Conservation (phyloP, 1,140 invertebrate species). For the Himalopsyche phryganea region DNA sequence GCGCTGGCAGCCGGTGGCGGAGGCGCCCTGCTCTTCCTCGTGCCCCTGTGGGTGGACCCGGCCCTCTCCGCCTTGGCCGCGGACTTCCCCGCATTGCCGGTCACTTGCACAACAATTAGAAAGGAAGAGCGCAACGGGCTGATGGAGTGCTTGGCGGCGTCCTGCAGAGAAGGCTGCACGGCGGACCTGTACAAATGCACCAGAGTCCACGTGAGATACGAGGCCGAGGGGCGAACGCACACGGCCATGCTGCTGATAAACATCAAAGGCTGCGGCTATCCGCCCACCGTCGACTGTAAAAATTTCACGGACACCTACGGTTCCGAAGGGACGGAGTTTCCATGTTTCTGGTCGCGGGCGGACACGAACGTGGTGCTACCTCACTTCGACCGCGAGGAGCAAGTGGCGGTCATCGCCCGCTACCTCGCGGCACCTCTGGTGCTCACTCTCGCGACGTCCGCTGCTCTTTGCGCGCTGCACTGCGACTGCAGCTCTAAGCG, state of each 20-base stretch:
- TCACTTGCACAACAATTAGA: slow-evolving; percentile 71
- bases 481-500: slow-evolving; percentile 65
- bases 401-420: slow-evolving; percentile 73
- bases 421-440: slow-evolving; percentile 79
- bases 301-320: slow-evolving; percentile 77
- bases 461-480: slow-evolving; percentile 78
- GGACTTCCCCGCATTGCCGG: slow-evolving; percentile 75
- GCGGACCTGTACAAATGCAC: slow-evolving; percentile 82
- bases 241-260: slow-evolving; percentile 49
- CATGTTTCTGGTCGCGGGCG: slow-evolving; percentile 79
- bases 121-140: slow-evolving; percentile 73
- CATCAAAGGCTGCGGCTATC: slow-evolving; percentile 79
- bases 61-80: slow-evolving; percentile 83
- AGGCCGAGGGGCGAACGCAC: slow-evolving; percentile 42
- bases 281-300: slow-evolving; percentile 77
- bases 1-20: slow-evolving; percentile 75
- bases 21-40: slow-evolving; percentile 78
- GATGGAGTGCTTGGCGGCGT: slow-evolving; percentile 83
- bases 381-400: slow-evolving; percentile 73
- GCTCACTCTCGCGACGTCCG: slow-evolving; percentile 75
- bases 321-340: slow-evolving; percentile 71
- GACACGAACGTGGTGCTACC: slow-evolving; percentile 78
- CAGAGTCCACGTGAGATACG: slow-evolving; percentile 79
- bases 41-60: slow-evolving; percentile 85
- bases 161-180: slow-evolving; percentile 83